Evolutionary conservation across 2,113 vertebrate species (phyloP).

Genomic region (Passer montanus): DNA sequence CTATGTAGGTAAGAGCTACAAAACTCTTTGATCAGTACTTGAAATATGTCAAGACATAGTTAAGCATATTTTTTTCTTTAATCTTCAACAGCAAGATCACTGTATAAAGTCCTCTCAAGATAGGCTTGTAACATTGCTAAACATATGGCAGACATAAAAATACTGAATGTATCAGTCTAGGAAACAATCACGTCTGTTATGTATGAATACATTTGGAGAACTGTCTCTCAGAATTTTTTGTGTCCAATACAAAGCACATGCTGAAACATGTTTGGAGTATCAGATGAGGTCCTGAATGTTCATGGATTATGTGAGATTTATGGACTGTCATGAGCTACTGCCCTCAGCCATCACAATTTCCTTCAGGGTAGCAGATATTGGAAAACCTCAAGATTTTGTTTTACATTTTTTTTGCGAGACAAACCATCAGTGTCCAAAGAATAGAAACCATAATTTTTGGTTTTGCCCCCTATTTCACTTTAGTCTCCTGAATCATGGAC

Average conservation of each 20-base stretch:
- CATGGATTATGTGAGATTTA: not conserved
- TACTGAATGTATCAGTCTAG: not conserved
- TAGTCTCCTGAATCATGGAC: not conserved
- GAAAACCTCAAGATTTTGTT: not conserved
- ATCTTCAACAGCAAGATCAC: not conserved
- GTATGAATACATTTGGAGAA: not conserved
- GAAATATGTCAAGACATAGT: not conserved
- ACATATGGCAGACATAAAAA: slow-evolving; percentile 38
- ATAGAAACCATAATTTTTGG: not conserved
- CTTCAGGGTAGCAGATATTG: not conserved
- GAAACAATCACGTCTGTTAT: not conserved
- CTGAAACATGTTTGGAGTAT: not conserved
- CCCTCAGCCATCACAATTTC: not conserved
- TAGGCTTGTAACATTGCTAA: not conserved
- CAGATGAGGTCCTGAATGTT: not conserved
- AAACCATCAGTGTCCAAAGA: not conserved
- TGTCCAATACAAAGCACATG: slow-evolving; percentile 5
- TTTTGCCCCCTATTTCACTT: not conserved
- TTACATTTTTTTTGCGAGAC: not conserved
- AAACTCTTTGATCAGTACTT: not conserved
- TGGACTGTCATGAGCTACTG: not conserved
- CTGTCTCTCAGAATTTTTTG: not conserved
- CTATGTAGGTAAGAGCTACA: not conserved
- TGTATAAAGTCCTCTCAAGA: not conserved
- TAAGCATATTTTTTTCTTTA: not conserved